These are phyloP conservation scores for Eupsittula cactorum DNA, from an alignment of 2,113 vertebrate genomes.

Conservation along the genomic window DNA sequence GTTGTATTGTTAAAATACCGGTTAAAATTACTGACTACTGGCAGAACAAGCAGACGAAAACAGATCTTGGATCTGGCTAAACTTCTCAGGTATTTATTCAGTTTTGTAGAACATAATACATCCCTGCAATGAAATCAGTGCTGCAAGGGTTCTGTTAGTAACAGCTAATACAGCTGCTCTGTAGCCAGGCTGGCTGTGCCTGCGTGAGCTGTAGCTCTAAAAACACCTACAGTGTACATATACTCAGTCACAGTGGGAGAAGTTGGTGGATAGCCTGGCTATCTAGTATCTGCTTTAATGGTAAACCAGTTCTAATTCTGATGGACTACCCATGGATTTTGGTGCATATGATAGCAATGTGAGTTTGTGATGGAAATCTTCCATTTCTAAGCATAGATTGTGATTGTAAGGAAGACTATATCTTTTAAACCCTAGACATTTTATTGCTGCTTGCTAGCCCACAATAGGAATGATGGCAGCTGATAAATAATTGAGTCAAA, in stretches of 20 bases:
- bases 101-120: background rate
- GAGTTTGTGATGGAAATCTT: background rate
- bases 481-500: background rate
- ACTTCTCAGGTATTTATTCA: background rate
- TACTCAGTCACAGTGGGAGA: background rate
- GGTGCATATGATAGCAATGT: background rate
- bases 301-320: background rate
- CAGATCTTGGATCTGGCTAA: background rate
- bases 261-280: background rate
- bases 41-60: background rate
- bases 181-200: background rate
- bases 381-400: background rate
- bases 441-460: background rate
- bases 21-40: background rate
- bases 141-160: background rate
- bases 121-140: background rate
- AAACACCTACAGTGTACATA: background rate
- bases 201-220: background rate
- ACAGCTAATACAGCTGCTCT: background rate
- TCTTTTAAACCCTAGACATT: background rate
- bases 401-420: background rate
- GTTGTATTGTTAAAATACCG: conserved; percentile 13
- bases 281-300: background rate
- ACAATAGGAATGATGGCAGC: background rate
- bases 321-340: background rate